These are phyloP conservation scores for Florisuga fusca DNA, from an alignment of 2,797 vertebrate genomes.

Conservation along the genomic window DNA sequence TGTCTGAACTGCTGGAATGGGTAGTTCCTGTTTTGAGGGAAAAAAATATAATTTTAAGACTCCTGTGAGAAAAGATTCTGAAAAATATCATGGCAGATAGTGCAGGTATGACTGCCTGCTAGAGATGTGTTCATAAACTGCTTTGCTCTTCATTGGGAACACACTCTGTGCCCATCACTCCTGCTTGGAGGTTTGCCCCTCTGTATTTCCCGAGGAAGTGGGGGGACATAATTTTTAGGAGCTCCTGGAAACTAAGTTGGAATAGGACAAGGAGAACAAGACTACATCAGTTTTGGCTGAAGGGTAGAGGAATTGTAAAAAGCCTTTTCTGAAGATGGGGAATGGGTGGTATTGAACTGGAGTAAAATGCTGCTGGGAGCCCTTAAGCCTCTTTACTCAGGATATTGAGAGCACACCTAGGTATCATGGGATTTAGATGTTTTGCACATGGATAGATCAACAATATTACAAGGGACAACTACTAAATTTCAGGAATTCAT, in stretches of 20 bases:
- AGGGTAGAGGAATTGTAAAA: neutral
- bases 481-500: slow-evolving; percentile 29
- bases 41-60: neutral
- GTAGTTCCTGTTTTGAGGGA: slow-evolving; percentile 29
- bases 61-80: neutral
- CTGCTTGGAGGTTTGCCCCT: neutral
- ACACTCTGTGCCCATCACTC: neutral
- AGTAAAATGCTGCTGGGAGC: neutral
- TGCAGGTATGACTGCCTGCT: neutral
- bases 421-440: neutral
- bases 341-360: neutral
- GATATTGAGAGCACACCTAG: neutral
- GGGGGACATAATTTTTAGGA: neutral
- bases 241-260: neutral
- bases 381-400: neutral
- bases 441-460: neutral
- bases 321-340: neutral
- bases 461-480: neutral
- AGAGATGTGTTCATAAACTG: neutral
- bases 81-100: neutral
- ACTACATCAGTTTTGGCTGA: neutral
- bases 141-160: neutral
- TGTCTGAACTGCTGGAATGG: neutral
- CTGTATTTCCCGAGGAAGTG: neutral
- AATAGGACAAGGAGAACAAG: neutral